Conservation (phyloP, 2,888 invertebrate species). For the Aleiodes leptofemur region DNA sequence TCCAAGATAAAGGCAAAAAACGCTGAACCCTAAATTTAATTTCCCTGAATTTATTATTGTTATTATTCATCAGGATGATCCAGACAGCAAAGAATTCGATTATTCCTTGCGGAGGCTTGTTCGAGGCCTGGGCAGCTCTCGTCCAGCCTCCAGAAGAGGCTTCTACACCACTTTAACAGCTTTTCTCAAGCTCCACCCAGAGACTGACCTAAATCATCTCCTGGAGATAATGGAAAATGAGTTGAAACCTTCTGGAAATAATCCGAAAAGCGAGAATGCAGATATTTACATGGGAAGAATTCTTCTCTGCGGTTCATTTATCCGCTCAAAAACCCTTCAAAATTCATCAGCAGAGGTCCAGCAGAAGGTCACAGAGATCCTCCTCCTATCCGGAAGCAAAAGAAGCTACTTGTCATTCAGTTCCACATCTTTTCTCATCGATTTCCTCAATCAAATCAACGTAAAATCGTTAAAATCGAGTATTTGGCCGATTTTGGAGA, state of each 20-base stretch:
- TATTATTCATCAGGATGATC: slow-evolving; percentile 76
- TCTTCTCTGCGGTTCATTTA: slow-evolving; percentile 82
- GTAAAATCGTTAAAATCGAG: slow-evolving; percentile 76
- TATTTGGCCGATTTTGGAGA: slow-evolving; percentile 80
- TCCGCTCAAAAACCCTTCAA: slow-evolving; percentile 80
- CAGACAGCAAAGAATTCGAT: slow-evolving; percentile 77
- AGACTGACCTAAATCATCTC: slow-evolving; percentile 77
- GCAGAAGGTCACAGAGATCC: slow-evolving; percentile 74
- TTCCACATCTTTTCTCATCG: slow-evolving; percentile 79
- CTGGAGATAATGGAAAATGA: slow-evolving; percentile 81
- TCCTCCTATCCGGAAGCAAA: slow-evolving; percentile 79
- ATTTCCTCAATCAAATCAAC: slow-evolving; percentile 79
- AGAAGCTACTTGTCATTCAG: slow-evolving; percentile 80
- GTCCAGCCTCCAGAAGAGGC: slow-evolving; percentile 80
- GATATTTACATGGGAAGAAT: slow-evolving; percentile 85
- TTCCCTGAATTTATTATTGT: not conserved
- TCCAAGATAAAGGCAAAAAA: not conserved
- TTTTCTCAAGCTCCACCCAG: slow-evolving; percentile 77
- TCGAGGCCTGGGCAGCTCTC: slow-evolving; percentile 84
- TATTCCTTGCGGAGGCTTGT: slow-evolving; percentile 84
- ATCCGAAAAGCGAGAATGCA: slow-evolving; percentile 84
- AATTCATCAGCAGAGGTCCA: slow-evolving; percentile 77
- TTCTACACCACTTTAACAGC: slow-evolving; percentile 83
- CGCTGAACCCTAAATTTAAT: not conserved
- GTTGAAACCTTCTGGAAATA: slow-evolving; percentile 79